phyloP scores from a whole-genome alignment of 1,140 invertebrate genomes.

The Tetramorium parvispinum region DNA sequence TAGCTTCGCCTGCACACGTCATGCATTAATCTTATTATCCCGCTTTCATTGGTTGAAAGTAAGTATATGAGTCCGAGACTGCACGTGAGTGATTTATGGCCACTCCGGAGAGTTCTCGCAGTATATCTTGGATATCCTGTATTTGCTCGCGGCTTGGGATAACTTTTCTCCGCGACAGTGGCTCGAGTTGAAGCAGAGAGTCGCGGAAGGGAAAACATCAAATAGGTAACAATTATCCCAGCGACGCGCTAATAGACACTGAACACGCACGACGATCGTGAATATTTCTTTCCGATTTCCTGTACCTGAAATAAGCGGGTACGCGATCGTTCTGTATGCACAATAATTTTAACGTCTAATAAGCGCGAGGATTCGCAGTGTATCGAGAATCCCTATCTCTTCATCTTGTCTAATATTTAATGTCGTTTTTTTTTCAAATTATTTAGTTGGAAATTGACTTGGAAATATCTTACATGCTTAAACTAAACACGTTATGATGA shows the following conservation, averaged over 20 bases:
- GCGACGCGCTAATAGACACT: conserved; percentile 35
- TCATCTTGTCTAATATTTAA: not conserved
- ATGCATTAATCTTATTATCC: conserved; percentile 59
- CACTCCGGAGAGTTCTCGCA: conserved; percentile 46
- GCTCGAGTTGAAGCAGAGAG: not conserved
- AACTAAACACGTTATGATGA: not conserved
- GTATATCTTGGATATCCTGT: conserved; percentile 49
- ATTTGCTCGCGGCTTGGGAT: conserved; percentile 32
- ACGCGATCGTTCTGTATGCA: not conserved
- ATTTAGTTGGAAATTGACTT: conserved; percentile 40
- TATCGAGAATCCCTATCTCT: not conserved
- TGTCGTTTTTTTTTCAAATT: not conserved
- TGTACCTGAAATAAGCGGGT: conserved; percentile 55
- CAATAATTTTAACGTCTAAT: not conserved
- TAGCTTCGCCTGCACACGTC: conserved; percentile 46
- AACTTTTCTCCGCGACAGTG: conserved; percentile 27
- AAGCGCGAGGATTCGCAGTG: not conserved
- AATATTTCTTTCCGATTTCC: conserved; percentile 13
- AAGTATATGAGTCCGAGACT: conserved; percentile 54
- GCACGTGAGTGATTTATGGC: conserved; percentile 56
- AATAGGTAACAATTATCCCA: conserved; percentile 47
- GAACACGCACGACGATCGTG: conserved; percentile 29
- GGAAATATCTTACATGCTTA: conserved; percentile 9
- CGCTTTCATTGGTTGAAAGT: conserved; percentile 56
- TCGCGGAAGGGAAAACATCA: no score